Conservation (phyloP, 2,797 vertebrate species). For the Gouania willdenowi region DNA sequence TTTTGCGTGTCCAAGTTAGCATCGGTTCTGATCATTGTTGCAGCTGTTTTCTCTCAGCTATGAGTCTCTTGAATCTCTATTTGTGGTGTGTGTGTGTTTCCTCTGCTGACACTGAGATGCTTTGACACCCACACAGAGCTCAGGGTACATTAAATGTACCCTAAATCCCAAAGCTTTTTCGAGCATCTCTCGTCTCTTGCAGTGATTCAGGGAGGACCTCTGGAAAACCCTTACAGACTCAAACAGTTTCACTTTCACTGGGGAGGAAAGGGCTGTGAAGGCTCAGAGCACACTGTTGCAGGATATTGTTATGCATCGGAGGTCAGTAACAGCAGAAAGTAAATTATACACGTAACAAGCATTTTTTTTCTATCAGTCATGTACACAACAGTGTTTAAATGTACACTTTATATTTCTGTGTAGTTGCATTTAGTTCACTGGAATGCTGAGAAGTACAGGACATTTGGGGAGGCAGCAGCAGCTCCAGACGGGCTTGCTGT, state of each 20-base stretch:
- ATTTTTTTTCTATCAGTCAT: background rate
- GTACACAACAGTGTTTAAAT: background rate
- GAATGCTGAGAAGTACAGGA: conserved; percentile 88
- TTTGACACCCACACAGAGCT: conserved; percentile 1
- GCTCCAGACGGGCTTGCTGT: conserved; percentile 91
- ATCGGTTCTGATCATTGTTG: no score
- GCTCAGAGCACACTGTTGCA: conserved; percentile 90
- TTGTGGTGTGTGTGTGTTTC: no score
- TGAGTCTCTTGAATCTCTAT: no score
- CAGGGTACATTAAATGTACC: background rate
- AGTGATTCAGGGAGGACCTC: conserved; percentile 89
- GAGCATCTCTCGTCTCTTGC: conserved; percentile 16
- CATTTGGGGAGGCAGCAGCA: conserved; percentile 84
- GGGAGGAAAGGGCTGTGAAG: conserved; percentile 83
- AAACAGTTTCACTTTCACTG: conserved; percentile 98
- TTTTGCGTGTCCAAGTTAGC: no score
- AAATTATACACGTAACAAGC: background rate
- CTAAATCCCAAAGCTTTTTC: background rate
- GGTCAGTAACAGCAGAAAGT: conserved; percentile 62
- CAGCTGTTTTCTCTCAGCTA: no score
- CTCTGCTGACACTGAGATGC: conserved; percentile 6
- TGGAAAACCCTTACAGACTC: conserved; percentile 86
- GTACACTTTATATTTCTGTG: background rate
- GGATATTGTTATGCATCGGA: conserved; percentile 87
- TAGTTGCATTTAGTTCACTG: conserved; percentile 98